Evolutionary conservation across 2,113 vertebrate genomes (phyloP), one percentile per base, ranked within the genome.

Genomic region (Campylomormyrus tamandua): DNA sequence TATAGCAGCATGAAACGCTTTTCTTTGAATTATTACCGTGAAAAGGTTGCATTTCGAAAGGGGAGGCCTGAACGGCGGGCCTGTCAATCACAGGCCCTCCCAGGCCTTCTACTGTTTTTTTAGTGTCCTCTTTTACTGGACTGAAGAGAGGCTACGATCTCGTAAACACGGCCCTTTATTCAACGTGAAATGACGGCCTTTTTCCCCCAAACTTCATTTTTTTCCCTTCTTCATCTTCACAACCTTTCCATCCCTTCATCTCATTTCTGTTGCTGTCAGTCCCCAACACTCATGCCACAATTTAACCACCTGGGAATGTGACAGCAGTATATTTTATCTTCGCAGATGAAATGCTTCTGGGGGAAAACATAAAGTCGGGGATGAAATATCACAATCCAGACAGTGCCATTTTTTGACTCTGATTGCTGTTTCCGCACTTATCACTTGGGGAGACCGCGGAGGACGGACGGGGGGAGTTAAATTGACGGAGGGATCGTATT

Each of bases 261-360:
- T 89, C 88, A 74, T 88, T 70, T 50, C 48, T 7, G 88, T 39
- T 0, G 49, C 88, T 53, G 88, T 89, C 74, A 56, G 48, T 31
- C 52, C 74, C 70, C 88, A 48, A 13, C 50, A 19, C 74, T 80
- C n/a, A 48, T 8, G 74, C 24, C 74, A 42, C 80, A 17, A 3
- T 83, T 83, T 89, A 42, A 89, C 42, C 62, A 31, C 88, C 88
- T 83, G 88, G 49, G 70, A 89, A 66, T 49, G 50, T 83, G 50
- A 56, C 49, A 50, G 50, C 88, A 42, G 74, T 83, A 9, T 52
- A 53, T 83, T 53, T 50, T 42, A 89, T 74, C 88, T 52, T 66
- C 6, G 87, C 62, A 48, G 58, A 74, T 74, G 87, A 58, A 88
- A 74, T 15, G n/a, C 52, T 48, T n/a, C 42, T 45, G 35, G 39